phyloP scores from a whole-genome alignment of 1,140 invertebrate genomes.

The Cherax destructor region DNA sequence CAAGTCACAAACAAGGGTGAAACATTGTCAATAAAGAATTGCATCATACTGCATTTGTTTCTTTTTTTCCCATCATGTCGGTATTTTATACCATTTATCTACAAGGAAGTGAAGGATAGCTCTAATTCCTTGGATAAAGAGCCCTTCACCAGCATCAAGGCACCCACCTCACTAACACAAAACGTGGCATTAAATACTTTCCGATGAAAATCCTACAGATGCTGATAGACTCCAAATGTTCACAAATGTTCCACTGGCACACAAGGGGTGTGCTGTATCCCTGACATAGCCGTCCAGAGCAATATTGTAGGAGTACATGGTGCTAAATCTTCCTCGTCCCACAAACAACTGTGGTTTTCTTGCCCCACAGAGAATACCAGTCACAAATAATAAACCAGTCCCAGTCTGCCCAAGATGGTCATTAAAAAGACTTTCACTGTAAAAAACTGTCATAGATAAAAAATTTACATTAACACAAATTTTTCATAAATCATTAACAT shows the following conservation, averaged over 20 bases:
- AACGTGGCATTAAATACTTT: slow-evolving; percentile 8
- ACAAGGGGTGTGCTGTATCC: slow-evolving; percentile 12
- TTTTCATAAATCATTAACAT: slow-evolving; percentile 37
- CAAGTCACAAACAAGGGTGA: no score
- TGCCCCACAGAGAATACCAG: slow-evolving; percentile 5
- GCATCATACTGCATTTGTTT: no score
- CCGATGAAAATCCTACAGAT: slow-evolving; percentile 4
- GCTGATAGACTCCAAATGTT: slow-evolving; percentile 12
- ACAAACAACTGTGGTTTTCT: slow-evolving; percentile 8
- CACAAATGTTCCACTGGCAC: slow-evolving; percentile 11
- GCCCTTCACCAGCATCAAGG: no score
- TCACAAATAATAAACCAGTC: slow-evolving; percentile 14
- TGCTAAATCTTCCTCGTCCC: neutral
- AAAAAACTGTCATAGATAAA: neutral
- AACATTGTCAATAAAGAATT: no score
- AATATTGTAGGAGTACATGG: slow-evolving; percentile 1
- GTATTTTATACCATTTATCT: no score
- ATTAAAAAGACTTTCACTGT: neutral
- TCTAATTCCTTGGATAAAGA: no score
- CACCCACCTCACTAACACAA: neutral
- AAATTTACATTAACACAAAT: slow-evolving; percentile 45
- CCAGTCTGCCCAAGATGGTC: slow-evolving; percentile 18
- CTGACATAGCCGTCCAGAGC: slow-evolving; percentile 10
- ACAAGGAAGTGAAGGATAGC: no score
- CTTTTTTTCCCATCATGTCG: no score